These are phyloP conservation scores for Silurus glanis DNA, from an alignment of 2,113 vertebrate species.

Conservation along the genomic window DNA sequence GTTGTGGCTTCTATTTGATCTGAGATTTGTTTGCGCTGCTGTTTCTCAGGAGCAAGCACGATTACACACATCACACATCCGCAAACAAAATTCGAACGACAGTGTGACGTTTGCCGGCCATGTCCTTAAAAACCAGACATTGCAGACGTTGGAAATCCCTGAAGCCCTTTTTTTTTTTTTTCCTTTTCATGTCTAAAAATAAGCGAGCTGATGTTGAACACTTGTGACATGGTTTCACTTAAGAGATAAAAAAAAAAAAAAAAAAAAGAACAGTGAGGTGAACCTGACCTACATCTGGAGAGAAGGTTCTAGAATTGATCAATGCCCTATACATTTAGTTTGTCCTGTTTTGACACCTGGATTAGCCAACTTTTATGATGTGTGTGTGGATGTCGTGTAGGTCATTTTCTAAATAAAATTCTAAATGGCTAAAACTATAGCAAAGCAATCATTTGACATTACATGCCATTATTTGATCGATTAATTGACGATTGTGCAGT, in stretches of 20 bases:
- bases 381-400: background rate
- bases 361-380: background rate
- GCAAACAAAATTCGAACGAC: background rate
- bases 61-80: background rate
- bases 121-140: slow-evolving; percentile 23
- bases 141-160: background rate
- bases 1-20: background rate
- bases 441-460: background rate
- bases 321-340: background rate
- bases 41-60: background rate
- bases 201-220: slow-evolving; percentile 5
- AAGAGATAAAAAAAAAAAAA: too few species aligned
- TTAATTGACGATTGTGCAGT: background rate
- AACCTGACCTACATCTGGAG: slow-evolving; percentile 40
- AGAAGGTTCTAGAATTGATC: background rate
- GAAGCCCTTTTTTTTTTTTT: background rate
- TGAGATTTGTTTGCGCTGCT: background rate
- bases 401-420: background rate
- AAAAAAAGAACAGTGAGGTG: slow-evolving; percentile 11
- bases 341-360: background rate
- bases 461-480: background rate
- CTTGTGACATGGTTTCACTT: slow-evolving; percentile 22
- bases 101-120: background rate
- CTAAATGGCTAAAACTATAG: background rate
- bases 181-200: slow-evolving; percentile 10